Evolutionary conservation across 2,888 invertebrate genomes (phyloP).

Genomic region (Nemurella pictetii): DNA sequence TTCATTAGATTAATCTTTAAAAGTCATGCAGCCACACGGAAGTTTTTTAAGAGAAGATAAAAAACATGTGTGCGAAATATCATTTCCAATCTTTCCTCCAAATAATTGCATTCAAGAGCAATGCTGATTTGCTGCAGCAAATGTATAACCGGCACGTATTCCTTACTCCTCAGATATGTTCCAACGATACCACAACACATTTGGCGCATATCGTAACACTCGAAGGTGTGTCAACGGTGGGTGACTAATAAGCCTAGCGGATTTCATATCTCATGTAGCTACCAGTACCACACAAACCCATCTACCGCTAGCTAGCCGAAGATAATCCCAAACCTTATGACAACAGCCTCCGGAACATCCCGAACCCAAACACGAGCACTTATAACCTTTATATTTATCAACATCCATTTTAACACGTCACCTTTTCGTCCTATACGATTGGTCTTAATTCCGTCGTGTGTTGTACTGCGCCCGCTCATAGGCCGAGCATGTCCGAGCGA

Average conservation of each 20-base stretch:
- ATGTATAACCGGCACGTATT: too few relatives aligned
- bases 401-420: conserved; percentile 7
- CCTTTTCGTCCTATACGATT: background rate
- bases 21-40: too few relatives aligned
- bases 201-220: too few relatives aligned
- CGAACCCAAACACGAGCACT: background rate
- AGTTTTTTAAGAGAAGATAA: too few relatives aligned
- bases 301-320: background rate
- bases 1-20: too few relatives aligned
- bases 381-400: conserved; percentile 22
- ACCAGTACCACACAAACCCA: background rate
- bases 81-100: too few relatives aligned
- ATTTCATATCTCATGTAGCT: background rate
- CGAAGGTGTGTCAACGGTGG: background rate
- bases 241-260: background rate
- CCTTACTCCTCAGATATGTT: too few relatives aligned
- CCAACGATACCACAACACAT: too few relatives aligned
- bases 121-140: too few relatives aligned
- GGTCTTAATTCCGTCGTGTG: conserved; percentile 1
- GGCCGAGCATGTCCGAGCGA: background rate
- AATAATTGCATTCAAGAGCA: too few relatives aligned
- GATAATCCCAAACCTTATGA: conserved; percentile 3
- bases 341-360: background rate
- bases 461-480: background rate
- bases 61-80: too few relatives aligned